Evolutionary conservation across 1,140 invertebrate genomes (phyloP).

Genomic region (Drosophila prosaltans): DNA sequence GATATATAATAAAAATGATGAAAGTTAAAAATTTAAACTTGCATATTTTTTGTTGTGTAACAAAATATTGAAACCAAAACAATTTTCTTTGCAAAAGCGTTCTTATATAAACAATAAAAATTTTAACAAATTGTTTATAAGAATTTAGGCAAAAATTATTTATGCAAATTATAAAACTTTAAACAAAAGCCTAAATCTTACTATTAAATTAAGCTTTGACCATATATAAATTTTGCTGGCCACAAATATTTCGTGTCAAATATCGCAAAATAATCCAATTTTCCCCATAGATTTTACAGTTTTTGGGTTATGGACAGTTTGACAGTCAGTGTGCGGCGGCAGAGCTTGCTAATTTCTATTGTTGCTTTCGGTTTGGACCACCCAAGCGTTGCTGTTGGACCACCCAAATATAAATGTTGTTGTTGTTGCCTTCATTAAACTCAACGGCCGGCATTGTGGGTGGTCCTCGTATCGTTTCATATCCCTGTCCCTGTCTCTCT

Average conservation of each 20-base stretch:
- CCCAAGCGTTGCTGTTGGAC: constrained; percentile 46
- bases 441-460: constrained; percentile 72
- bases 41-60: too few species aligned
- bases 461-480: constrained; percentile 45
- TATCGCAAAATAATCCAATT: background rate
- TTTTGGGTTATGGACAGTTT: constrained; percentile 37
- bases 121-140: too few species aligned
- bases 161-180: too few species aligned
- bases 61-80: too few species aligned
- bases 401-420: constrained; percentile 56
- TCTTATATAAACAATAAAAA: too few species aligned
- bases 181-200: too few species aligned
- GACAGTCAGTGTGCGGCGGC: constrained; percentile 15
- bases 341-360: constrained; percentile 49
- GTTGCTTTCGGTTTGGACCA: constrained; percentile 47
- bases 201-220: too few species aligned
- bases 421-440: constrained; percentile 65
- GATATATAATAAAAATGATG: too few species aligned
- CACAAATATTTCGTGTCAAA: background rate
- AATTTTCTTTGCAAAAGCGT: too few species aligned
- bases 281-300: background rate
- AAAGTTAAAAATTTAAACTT: too few species aligned
- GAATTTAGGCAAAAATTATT: too few species aligned
- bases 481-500: constrained; percentile 14
- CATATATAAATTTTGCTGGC: too few species aligned